These are phyloP conservation scores for Apoda limacodes DNA, from an alignment of 2,888 invertebrate genomes.

Conservation along the genomic window DNA sequence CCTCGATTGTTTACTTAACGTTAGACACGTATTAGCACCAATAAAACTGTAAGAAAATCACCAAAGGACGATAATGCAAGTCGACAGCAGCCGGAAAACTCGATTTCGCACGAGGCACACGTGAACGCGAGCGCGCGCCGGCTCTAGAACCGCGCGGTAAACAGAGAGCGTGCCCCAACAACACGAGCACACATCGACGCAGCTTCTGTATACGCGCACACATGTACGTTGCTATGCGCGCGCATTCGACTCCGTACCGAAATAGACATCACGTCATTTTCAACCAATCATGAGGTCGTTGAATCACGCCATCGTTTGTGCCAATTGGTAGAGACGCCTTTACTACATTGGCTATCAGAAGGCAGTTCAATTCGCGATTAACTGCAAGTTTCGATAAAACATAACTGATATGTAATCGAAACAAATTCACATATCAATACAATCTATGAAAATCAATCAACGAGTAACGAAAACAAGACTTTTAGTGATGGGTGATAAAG, in stretches of 20 bases:
- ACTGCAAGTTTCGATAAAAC: slow-evolving; percentile 63
- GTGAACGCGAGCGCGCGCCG: slow-evolving; percentile 75
- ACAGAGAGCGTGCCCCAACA: slow-evolving; percentile 61
- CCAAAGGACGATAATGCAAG: slow-evolving; percentile 45
- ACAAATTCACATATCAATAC: too few relatives aligned
- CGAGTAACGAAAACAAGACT: too few relatives aligned
- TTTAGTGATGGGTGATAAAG: too few relatives aligned
- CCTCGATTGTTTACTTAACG: slow-evolving; percentile 39
- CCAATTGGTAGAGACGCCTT: slow-evolving; percentile 50
- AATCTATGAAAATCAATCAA: too few relatives aligned
- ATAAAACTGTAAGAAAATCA: slow-evolving; percentile 52
- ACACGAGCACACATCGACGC: slow-evolving; percentile 48
- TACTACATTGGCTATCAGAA: slow-evolving; percentile 54
- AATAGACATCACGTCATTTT: slow-evolving; percentile 57
- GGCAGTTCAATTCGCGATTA: slow-evolving; percentile 61
- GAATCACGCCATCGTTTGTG: slow-evolving; percentile 41
- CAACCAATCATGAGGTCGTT: slow-evolving; percentile 37
- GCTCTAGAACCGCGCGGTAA: slow-evolving; percentile 66
- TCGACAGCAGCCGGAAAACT: slow-evolving; percentile 54
- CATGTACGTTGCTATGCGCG: slow-evolving; percentile 35
- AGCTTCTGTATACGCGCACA: slow-evolving; percentile 21
- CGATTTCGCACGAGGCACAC: slow-evolving; percentile 42
- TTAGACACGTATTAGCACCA: slow-evolving; percentile 51
- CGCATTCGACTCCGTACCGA: slow-evolving; percentile 45
- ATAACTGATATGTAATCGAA: slow-evolving; percentile 60